These are phyloP conservation scores for Urocyon cinereoargenteus DNA, from an alignment of 2,797 vertebrate species.

Conservation along the genomic window DNA sequence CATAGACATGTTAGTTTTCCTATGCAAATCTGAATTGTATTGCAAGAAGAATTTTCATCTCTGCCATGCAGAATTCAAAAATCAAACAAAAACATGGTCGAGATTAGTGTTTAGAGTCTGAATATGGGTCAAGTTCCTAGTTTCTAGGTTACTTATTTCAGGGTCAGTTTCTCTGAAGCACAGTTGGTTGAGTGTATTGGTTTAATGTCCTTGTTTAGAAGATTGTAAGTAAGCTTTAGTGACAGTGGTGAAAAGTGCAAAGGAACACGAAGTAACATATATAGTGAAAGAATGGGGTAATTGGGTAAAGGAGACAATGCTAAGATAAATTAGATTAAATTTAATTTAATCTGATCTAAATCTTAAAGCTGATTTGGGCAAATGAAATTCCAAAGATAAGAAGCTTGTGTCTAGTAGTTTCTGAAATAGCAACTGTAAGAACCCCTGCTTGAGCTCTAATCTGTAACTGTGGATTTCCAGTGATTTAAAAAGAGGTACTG, in stretches of 20 bases:
- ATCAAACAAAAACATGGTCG: background rate
- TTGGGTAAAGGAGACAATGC: background rate
- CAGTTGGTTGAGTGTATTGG: background rate
- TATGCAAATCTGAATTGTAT: background rate
- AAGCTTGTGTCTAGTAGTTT: background rate
- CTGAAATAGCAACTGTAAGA: background rate
- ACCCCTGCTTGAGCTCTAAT: background rate
- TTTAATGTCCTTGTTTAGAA: background rate
- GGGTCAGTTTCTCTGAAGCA: background rate
- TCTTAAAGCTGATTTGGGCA: background rate
- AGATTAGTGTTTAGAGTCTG: background rate
- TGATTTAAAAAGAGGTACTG: background rate
- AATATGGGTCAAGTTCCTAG: background rate
- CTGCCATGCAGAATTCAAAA: slow-evolving; percentile 4
- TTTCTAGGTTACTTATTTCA: background rate
- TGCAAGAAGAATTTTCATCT: background rate
- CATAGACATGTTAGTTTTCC: background rate
- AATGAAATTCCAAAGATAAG: background rate
- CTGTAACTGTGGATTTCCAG: background rate
- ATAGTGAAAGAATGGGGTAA: background rate
- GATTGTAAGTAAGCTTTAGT: background rate
- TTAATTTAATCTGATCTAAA: background rate
- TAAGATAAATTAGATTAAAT: background rate
- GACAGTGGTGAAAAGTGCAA: background rate
- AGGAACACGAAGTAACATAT: background rate